Evolutionary conservation across 2,888 invertebrate species (phyloP), one percentile per base, ranked within the genome.

Genomic region (Agrenia bidenticulata): DNA sequence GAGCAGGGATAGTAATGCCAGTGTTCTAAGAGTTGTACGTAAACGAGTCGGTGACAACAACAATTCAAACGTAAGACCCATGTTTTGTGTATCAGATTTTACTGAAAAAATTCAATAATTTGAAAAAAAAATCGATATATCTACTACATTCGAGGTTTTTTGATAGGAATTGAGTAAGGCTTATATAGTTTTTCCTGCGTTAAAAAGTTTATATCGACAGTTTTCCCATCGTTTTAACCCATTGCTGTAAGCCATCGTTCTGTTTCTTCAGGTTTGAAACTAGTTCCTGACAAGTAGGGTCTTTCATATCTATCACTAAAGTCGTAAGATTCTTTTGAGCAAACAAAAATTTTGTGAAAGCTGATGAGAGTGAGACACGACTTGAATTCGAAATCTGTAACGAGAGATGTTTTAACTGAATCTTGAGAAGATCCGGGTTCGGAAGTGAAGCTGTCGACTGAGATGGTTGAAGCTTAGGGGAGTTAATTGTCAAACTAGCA

Each of bases 21-120:
- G 73, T 53, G 73, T 76, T n/a, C 70, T 76, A 7, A 67, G 70
- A 19, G 74, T 76, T 15, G 66, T 72, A 15, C 54, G 76, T 49
- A 76, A 76, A 51, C 64, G 76, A 32, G 76, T 76, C 27, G 69
- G 72, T 39, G 73, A 75, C 26, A 55, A 17, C 37, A 26, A 39
- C 17, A 57, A 57, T 57, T 4, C 13, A 41, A 69, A 64, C 54
- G 72, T 73, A 68, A 73, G 73, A 66, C 5, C 24, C 2, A 9
- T 45, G 45, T 17, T 5, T 45, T 45, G 4, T n/a, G n/a, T n/a
- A n/a, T n/a, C n/a, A n/a, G n/a, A n/a, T n/a, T n/a, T n/a, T n/a
- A n/a, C n/a, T n/a, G n/a, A n/a, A n/a, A n/a, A n/a, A n/a, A n/a
- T n/a, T n/a, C n/a, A n/a, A n/a, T n/a, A n/a, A n/a, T n/a, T n/a